phyloP scores from a whole-genome alignment of 2,797 vertebrate species.

The Lutjanus campechanus region DNA sequence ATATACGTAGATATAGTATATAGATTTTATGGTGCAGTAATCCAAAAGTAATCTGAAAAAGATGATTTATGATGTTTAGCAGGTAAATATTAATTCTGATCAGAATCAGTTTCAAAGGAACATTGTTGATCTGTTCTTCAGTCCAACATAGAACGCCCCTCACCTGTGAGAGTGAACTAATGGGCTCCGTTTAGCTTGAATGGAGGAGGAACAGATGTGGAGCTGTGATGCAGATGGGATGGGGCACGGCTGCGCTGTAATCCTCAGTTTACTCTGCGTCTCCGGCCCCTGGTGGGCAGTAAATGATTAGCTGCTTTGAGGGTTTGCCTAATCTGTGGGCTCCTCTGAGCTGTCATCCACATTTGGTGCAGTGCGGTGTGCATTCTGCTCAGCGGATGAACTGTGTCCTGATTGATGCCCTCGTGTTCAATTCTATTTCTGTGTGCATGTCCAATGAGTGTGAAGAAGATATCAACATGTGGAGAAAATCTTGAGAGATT shows the following conservation, averaged over 20 bases:
- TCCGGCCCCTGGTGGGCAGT: conserved; percentile 33
- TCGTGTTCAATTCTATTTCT: neutral
- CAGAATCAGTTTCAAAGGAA: neutral
- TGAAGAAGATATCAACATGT: neutral
- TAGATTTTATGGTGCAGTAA: neutral
- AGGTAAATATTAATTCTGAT: neutral
- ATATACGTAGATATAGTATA: neutral
- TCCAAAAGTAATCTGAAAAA: conserved; percentile 15
- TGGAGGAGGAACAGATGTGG: conserved; percentile 48
- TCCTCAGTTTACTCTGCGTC: conserved; percentile 43
- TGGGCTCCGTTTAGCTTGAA: conserved; percentile 26
- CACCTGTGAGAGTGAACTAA: conserved; percentile 41
- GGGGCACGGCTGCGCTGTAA: conserved; percentile 24
- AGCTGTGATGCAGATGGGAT: conserved; percentile 54
- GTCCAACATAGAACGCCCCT: neutral
- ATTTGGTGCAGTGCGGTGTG: conserved; percentile 31
- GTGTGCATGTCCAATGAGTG: neutral
- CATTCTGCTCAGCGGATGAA: conserved; percentile 1
- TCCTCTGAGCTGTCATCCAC: conserved; percentile 26
- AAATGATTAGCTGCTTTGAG: conserved; percentile 56
- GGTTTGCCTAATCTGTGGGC: conserved; percentile 41
- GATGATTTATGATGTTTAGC: conserved; percentile 1
- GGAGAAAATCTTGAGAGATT: neutral
- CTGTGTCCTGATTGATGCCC: neutral
- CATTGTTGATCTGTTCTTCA: neutral